These are phyloP conservation scores for Seriola quinqueradiata DNA, from an alignment of 2,113 vertebrate genomes.

Conservation along the genomic window DNA sequence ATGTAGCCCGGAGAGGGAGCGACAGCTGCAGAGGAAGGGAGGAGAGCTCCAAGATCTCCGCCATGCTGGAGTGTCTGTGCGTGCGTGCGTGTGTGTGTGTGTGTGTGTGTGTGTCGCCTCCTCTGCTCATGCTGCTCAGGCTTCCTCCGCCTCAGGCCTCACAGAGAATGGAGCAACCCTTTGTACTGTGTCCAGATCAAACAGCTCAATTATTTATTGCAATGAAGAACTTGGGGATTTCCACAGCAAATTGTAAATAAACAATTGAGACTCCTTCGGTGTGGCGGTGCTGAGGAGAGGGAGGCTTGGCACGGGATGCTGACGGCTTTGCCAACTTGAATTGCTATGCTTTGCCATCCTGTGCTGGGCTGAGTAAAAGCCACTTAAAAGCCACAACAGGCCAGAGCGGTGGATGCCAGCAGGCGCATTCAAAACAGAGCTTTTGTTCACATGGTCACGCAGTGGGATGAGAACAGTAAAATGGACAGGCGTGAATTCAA, in stretches of 20 bases:
- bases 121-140: conserved; percentile 63
- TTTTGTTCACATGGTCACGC: conserved; percentile 49
- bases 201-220: conserved; percentile 84
- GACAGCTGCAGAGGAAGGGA: conserved; percentile 82
- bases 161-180: conserved; percentile 68
- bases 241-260: conserved; percentile 84
- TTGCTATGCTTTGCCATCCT: conserved; percentile 61
- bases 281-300: conserved; percentile 43
- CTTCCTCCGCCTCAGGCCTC: conserved; percentile 75
- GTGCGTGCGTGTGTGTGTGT: neutral
- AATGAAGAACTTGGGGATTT: conserved; percentile 77
- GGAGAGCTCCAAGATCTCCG: conserved; percentile 68
- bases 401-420: conserved; percentile 49
- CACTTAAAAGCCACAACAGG: conserved; percentile 65
- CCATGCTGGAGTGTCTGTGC: conserved; percentile 43
- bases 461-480: conserved; percentile 39
- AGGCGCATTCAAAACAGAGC: conserved; percentile 55
- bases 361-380: conserved; percentile 66
- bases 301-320: conserved; percentile 58
- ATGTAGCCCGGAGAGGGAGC: conserved; percentile 76
- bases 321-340: conserved; percentile 69
- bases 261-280: conserved; percentile 72
- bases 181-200: conserved; percentile 84
- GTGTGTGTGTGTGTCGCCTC: conserved; percentile 29
- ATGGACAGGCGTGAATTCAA: conserved; percentile 25